Conservation (phyloP, 2,888 invertebrate species). For the Andrena bicolor region DNA sequence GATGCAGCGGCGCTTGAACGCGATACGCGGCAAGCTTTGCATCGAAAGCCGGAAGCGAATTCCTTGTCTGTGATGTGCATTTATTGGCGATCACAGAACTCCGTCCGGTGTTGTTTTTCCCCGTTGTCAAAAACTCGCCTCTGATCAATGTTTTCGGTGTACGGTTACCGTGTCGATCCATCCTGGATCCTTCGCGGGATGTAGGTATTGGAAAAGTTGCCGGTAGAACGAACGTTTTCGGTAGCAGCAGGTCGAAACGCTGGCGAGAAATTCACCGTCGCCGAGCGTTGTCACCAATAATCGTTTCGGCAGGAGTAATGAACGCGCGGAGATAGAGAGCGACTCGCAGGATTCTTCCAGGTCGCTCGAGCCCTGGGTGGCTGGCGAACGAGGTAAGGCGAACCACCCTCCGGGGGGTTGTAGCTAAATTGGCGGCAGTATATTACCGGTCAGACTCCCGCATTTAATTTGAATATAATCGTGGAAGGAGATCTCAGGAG, state of each 20-base stretch:
- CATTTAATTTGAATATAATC: slow-evolving; percentile 85
- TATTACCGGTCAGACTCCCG: slow-evolving; percentile 83
- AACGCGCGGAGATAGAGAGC: slow-evolving; percentile 32
- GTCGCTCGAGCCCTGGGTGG: slow-evolving; percentile 43
- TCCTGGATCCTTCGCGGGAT: background rate
- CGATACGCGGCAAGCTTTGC: slow-evolving; percentile 78
- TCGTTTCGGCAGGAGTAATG: slow-evolving; percentile 29
- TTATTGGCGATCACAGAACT: slow-evolving; percentile 67
- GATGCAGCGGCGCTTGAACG: slow-evolving; percentile 84
- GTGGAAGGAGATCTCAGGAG: slow-evolving; percentile 82
- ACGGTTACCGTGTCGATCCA: slow-evolving; percentile 24
- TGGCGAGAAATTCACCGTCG: background rate
- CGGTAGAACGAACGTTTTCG: background rate
- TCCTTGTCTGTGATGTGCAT: slow-evolving; percentile 68
- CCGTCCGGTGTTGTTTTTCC: slow-evolving; percentile 44
- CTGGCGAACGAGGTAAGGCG: slow-evolving; percentile 73
- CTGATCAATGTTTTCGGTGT: slow-evolving; percentile 38
- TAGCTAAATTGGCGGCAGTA: slow-evolving; percentile 85
- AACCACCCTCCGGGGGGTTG: slow-evolving; percentile 82
- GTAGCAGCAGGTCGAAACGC: background rate
- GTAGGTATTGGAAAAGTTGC: background rate
- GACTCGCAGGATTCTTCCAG: slow-evolving; percentile 55
- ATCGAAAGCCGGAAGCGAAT: slow-evolving; percentile 77
- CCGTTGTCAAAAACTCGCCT: slow-evolving; percentile 33
- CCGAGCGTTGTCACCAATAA: background rate